Percentiles rank a stretch among this genome's conserved stretches.
phyloP scores from a whole-genome alignment of 1,140 invertebrate species.

The Drosophila murphyi region DNA sequence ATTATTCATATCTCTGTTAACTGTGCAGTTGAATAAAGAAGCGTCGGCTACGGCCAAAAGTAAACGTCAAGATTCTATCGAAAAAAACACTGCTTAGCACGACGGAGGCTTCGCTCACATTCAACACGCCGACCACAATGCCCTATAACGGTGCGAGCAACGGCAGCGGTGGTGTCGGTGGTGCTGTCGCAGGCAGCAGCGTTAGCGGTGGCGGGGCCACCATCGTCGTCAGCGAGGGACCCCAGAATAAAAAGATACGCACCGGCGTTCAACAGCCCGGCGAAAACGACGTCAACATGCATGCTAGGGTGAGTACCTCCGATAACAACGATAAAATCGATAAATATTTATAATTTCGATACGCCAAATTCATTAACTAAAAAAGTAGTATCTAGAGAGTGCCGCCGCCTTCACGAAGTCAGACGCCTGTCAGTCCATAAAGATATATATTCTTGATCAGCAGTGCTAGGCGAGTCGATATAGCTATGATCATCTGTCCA shows the following conservation, averaged over 20 bases:
- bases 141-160: conserved; percentile 83
- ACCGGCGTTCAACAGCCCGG: conserved; percentile 81
- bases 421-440: no score
- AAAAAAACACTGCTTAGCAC: conserved; percentile 72
- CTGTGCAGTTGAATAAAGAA: conserved; percentile 3
- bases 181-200: conserved; percentile 59
- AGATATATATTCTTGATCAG: no score
- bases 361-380: not conserved
- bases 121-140: conserved; percentile 82
- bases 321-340: conserved; percentile 1
- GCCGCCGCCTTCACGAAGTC: no score
- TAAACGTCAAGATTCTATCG: conserved; percentile 82
- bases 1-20: conserved; percentile 9
- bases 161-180: conserved; percentile 72
- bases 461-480: no score
- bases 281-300: conserved; percentile 80
- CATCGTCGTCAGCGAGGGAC: conserved; percentile 80
- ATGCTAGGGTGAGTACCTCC: conserved; percentile 75
- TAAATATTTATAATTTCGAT: conserved; percentile 12
- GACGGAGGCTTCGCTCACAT: conserved; percentile 76
- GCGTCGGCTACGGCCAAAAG: conserved; percentile 63
- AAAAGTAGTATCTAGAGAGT: no score
- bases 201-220: conserved; percentile 76
- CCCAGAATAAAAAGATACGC: conserved; percentile 84
- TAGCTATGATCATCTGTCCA: no score